phyloP scores from a whole-genome alignment of 2,888 invertebrate species.

The Antheraea assamensis region DNA sequence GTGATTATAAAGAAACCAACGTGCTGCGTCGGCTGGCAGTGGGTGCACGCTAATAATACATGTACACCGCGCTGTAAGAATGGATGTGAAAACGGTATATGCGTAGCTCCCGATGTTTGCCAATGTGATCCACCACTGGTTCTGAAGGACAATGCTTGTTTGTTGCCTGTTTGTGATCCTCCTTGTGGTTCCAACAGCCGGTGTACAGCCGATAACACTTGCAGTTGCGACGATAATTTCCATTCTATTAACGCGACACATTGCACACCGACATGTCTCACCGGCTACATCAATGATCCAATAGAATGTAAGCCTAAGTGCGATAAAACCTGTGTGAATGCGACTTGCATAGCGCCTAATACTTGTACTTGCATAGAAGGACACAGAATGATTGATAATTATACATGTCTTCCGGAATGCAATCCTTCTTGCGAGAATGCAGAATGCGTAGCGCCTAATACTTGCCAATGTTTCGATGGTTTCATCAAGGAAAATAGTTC shows the following conservation, averaged over 20 bases:
- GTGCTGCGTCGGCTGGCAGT: constrained; percentile 37
- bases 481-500: constrained; percentile 22
- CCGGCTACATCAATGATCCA: constrained; percentile 20
- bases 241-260: constrained; percentile 23
- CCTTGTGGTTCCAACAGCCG: constrained; percentile 58
- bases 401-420: constrained; percentile 41
- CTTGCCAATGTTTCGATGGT: constrained; percentile 39
- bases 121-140: constrained; percentile 46
- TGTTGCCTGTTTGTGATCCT: constrained; percentile 58
- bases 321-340: constrained; percentile 47
- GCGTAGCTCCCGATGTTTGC: constrained; percentile 50
- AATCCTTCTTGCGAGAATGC: constrained; percentile 36
- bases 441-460: constrained; percentile 38
- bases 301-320: constrained; percentile 35
- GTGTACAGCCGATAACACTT: constrained; percentile 50
- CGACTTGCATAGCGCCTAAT: constrained; percentile 39
- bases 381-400: constrained; percentile 27
- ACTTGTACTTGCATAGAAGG: constrained; percentile 37
- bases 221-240: constrained; percentile 54
- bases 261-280: constrained; percentile 34
- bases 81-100: constrained; percentile 55
- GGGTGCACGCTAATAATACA: constrained; percentile 17
- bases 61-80: constrained; percentile 41
- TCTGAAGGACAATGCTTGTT: constrained; percentile 34
- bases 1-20: not conserved